These are phyloP conservation scores for Erpobdella octoculata DNA, from an alignment of 2,888 invertebrate genomes.

Conservation along the genomic window DNA sequence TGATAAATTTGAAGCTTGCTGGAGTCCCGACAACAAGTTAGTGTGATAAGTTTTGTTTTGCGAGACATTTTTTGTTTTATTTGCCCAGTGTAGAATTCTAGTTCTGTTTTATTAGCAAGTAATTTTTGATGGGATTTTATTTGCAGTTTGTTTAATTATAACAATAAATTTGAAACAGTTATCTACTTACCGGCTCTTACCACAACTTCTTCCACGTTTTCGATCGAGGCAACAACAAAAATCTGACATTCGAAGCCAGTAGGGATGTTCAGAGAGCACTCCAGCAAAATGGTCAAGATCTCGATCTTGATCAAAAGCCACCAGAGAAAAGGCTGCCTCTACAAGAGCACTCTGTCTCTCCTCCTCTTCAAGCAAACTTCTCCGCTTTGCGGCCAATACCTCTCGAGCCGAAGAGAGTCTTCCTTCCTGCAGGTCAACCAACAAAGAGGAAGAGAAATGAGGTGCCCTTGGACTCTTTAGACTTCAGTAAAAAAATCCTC, in stretches of 20 bases:
- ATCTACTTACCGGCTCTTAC: slow-evolving; percentile 98
- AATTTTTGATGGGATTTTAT: not conserved
- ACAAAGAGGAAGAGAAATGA: slow-evolving; percentile 83
- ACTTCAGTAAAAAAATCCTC: slow-evolving; percentile 97
- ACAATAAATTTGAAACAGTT: too few species aligned
- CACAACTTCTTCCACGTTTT: slow-evolving; percentile 97
- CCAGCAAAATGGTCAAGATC: too few species aligned
- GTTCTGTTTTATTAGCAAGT: not conserved
- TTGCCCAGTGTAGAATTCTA: not conserved
- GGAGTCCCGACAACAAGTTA: slow-evolving; percentile 91
- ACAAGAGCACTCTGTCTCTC: not conserved
- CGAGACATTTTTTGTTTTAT: not conserved
- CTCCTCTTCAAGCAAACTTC: not conserved
- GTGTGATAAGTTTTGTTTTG: not conserved
- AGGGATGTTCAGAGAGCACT: slow-evolving; percentile 59
- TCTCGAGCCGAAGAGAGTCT: slow-evolving; percentile 83
- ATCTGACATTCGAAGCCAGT: slow-evolving; percentile 88
- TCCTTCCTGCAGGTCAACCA: slow-evolving; percentile 73
- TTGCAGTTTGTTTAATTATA: too few species aligned
- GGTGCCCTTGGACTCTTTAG: slow-evolving; percentile 79
- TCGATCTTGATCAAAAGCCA: not conserved
- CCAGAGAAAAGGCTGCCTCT: not conserved
- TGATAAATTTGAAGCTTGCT: slow-evolving; percentile 99
- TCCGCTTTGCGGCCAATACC: not conserved
- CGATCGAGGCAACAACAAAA: slow-evolving; percentile 75